Evolutionary conservation across 2,888 invertebrate genomes (phyloP).

Genomic region (Callyntrura guangdongensis): DNA sequence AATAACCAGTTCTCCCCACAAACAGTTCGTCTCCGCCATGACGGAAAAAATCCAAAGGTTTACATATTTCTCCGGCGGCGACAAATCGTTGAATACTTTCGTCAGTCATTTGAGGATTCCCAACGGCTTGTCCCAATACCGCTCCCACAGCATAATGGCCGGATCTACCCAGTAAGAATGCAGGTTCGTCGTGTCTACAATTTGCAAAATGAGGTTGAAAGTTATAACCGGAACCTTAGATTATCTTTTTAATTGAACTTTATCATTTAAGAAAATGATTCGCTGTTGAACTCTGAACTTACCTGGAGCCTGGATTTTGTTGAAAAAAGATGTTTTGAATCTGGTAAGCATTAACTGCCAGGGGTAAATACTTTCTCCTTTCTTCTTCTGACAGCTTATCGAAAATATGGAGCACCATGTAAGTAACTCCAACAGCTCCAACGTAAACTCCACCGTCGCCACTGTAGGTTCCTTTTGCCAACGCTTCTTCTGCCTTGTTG

Average conservation of each 20-base stretch:
- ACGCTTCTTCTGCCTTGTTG: conserved; percentile 42
- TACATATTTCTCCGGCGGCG: conserved; percentile 86
- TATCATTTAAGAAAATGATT: no score
- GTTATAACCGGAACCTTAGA: no score
- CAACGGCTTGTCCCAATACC: conserved; percentile 88
- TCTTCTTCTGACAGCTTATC: conserved; percentile 81
- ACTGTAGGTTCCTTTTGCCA: conserved; percentile 62
- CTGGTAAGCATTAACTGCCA: conserved; percentile 85
- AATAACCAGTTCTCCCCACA: conserved; percentile 94
- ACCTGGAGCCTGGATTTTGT: conserved; percentile 89
- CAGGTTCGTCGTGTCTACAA: conserved; percentile 84
- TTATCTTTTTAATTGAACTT: neutral
- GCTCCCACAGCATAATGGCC: conserved; percentile 92
- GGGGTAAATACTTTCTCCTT: conserved; percentile 60
- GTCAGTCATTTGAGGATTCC: conserved; percentile 86
- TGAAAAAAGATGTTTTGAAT: conserved; percentile 87
- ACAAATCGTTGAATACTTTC: conserved; percentile 86
- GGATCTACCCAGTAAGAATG: conserved; percentile 92
- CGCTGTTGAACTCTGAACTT: no score
- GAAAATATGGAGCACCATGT: conserved; percentile 90
- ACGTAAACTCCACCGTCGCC: conserved; percentile 90
- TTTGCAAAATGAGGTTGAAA: no score
- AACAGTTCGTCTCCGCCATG: conserved; percentile 92
- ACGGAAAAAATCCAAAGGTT: conserved; percentile 88
- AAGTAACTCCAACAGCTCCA: conserved; percentile 91